Evolutionary conservation across 1,140 invertebrate species (phyloP), one percentile per base, ranked within the genome.

Genomic region (Chymomyza costata): DNA sequence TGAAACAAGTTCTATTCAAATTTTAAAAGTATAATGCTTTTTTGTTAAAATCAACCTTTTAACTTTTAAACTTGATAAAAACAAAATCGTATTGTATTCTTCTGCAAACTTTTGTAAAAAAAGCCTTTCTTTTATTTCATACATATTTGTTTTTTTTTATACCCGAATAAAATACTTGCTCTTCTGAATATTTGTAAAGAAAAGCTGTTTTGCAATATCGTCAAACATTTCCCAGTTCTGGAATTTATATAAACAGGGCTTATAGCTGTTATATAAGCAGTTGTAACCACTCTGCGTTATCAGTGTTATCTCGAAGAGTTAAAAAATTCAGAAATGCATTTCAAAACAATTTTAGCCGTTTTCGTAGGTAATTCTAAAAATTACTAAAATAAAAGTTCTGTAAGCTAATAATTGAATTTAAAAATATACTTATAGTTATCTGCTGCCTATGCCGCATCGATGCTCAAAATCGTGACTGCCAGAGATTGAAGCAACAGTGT

Each of bases 371-470:
- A 41, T 28, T 14, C n/a, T n/a, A n/a, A n/a, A n/a, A n/a, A n/a
- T n/a, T n/a, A n/a, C n/a, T n/a, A n/a, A 15, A 2, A 1, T 7
- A 18, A 3, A 2, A 3, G 0, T 14, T 0, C n/a, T n/a, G 18
- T 14, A 25, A 49, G n/a, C 41, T 35, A 25, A 40, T 15, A 2
- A 21, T n/a, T n/a, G n/a, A 30, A 6, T 11, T 0, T 39, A 28
- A 2, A 2, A 25, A n/a, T n/a, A n/a, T n/a, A n/a, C 3, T 0
- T 25, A 8, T 10, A 63, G 60, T 50, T 14, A 15, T 64, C 1
- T 64, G n/a, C n/a, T n/a, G 32, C 15, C 3, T 64, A 28, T 34
- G 31, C 13, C 14, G 64, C 25, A 62, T 64, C 34, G 16, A 53
- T 38, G 61, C 44, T 6, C 61, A 64, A 14, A 30, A 11, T n/a